A percentile compares a stretch with the other conserved stretches of the same genome.
phyloP scores from a whole-genome alignment of 2,797 vertebrate species.

The Etheostoma nigrum region DNA sequence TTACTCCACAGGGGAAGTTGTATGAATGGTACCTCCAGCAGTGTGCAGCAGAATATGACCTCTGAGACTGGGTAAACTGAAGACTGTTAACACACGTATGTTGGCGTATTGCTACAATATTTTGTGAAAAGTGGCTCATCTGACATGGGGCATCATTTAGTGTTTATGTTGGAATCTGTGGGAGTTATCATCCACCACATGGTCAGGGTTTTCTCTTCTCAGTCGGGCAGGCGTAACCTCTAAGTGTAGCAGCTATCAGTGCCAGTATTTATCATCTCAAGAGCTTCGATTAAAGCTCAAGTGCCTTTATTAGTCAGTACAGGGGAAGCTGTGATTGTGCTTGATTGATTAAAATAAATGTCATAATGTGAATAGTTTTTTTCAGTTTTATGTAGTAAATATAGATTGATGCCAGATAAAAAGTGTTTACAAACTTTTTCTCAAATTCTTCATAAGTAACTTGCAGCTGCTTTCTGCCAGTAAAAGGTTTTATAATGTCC shows the following conservation, averaged over 20 bases:
- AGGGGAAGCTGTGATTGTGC: slow-evolving; percentile 67
- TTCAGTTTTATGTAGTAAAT: slow-evolving; percentile 30
- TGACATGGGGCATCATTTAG: neutral
- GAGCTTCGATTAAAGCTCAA: slow-evolving; percentile 29
- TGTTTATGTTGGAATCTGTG: neutral
- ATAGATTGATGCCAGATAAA: slow-evolving; percentile 13
- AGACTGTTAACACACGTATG: neutral
- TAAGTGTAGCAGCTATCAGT: slow-evolving; percentile 22
- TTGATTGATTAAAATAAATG: slow-evolving; percentile 42
- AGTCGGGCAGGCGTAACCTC: slow-evolving; percentile 13
- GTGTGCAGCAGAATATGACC: slow-evolving; percentile 86
- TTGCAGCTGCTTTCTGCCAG: slow-evolving; percentile 29
- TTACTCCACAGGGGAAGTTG: slow-evolving; percentile 77
- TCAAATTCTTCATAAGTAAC: slow-evolving; percentile 26
- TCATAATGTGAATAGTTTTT: slow-evolving; percentile 63
- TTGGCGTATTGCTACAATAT: neutral
- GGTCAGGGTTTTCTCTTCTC: slow-evolving; percentile 26
- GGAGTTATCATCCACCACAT: slow-evolving; percentile 25
- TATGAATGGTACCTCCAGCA: slow-evolving; percentile 87
- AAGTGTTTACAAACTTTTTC: slow-evolving; percentile 65
- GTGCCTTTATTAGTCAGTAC: slow-evolving; percentile 77
- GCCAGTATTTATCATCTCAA: slow-evolving; percentile 54
- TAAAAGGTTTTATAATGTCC: slow-evolving; percentile 19
- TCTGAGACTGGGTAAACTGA: slow-evolving; percentile 65
- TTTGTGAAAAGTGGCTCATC: neutral